Percentiles rank a stretch among this genome's conserved stretches.
Conservation (phyloP, 2,113 vertebrate genomes). For the Tachysurus vachellii region DNA sequence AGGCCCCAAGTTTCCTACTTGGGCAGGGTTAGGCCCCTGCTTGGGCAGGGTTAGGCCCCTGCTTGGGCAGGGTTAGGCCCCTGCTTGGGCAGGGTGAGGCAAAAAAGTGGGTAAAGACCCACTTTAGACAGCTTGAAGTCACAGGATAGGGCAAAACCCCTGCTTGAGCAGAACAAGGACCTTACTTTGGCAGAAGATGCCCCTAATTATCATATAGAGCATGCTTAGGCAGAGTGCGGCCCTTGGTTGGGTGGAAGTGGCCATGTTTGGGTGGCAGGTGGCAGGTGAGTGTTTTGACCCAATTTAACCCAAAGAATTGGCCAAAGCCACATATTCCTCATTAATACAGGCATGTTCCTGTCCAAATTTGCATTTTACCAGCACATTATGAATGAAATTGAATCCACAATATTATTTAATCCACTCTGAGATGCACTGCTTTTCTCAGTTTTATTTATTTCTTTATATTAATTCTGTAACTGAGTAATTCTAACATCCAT, state of each 20-base stretch:
- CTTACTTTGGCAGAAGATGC: background rate
- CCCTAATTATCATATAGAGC: too few relatives aligned
- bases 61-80: background rate
- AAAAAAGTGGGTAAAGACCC: background rate
- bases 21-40: background rate
- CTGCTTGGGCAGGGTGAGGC: background rate
- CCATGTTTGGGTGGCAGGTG: background rate
- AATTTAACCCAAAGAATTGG: background rate
- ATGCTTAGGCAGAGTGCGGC: background rate
- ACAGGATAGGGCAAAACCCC: too few relatives aligned
- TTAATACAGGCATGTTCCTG: background rate
- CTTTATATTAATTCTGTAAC: conserved; percentile 1
- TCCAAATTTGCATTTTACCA: background rate
- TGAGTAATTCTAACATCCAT: background rate
- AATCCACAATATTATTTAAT: background rate
- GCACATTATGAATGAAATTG: background rate
- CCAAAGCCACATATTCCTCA: background rate
- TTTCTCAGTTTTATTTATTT: background rate
- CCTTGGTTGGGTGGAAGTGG: background rate
- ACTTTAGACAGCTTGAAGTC: background rate
- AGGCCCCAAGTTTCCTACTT: background rate
- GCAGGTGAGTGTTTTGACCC: background rate
- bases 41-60: background rate
- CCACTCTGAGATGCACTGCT: background rate
- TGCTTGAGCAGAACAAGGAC: background rate